These are phyloP conservation scores for Circaetus cinerascens DNA, from an alignment of 2,113 vertebrate genomes.

Conservation along the genomic window DNA sequence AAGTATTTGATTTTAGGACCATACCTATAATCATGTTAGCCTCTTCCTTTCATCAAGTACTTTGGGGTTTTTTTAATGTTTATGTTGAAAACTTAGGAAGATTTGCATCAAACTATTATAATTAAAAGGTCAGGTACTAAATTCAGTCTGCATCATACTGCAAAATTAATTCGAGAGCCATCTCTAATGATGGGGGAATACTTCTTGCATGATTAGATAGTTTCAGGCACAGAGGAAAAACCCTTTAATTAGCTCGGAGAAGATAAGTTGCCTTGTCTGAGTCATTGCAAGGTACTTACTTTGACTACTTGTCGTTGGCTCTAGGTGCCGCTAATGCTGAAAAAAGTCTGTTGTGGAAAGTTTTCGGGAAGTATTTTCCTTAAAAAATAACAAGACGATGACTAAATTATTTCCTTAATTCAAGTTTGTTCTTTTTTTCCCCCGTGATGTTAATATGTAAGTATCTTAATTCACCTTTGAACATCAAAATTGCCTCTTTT, in stretches of 20 bases:
- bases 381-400: neutral
- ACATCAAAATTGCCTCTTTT: neutral
- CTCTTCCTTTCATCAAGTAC: neutral
- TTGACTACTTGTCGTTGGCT: neutral
- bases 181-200: slow-evolving; percentile 18
- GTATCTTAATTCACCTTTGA: neutral
- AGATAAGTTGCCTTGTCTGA: neutral
- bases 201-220: neutral
- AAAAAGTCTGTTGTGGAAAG: neutral
- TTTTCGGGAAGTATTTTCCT: neutral
- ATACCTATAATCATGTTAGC: neutral
- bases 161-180: neutral
- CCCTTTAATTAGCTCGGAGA: slow-evolving; percentile 6
- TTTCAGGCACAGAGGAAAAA: slow-evolving; percentile 22
- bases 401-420: neutral
- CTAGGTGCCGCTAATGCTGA: neutral
- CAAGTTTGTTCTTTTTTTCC: neutral
- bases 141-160: neutral
- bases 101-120: neutral
- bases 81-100: neutral
- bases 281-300: neutral
- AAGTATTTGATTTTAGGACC: neutral
- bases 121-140: neutral
- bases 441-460: neutral
- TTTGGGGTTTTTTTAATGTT: neutral